Percentiles rank a stretch among this genome's conserved stretches.
Evolutionary conservation across 2,113 vertebrate genomes (phyloP).

Genomic region (Leucosticte australis): DNA sequence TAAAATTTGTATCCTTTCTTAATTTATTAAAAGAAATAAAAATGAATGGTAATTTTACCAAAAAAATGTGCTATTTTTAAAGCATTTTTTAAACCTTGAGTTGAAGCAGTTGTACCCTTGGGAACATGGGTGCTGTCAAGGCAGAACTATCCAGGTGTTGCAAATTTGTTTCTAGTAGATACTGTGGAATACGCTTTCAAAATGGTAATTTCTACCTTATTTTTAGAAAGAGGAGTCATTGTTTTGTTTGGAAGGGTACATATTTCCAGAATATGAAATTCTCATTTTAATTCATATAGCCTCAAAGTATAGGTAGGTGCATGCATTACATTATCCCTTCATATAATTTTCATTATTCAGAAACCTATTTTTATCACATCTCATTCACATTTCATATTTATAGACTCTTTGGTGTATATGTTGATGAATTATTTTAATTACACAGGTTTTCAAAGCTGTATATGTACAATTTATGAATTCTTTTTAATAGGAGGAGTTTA

Average conservation of each 20-base stretch:
- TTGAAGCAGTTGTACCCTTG: background rate
- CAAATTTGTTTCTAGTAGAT: background rate
- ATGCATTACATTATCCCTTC: background rate
- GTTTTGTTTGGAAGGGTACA: background rate
- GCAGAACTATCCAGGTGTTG: background rate
- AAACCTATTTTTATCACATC: background rate
- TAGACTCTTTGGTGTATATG: background rate
- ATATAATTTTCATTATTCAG: background rate
- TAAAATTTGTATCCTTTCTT: background rate
- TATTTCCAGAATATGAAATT: background rate
- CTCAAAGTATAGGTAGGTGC: background rate
- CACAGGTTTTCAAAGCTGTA: background rate
- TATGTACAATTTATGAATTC: background rate
- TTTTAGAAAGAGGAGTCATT: background rate
- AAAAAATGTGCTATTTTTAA: background rate
- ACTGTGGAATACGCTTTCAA: background rate
- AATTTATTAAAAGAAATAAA: background rate
- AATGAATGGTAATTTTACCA: background rate
- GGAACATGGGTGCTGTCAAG: background rate
- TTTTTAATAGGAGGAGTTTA: background rate
- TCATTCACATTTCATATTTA: background rate
- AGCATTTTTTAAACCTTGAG: background rate
- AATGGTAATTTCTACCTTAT: background rate
- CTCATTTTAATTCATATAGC: background rate
- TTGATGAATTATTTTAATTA: background rate